These are phyloP conservation scores for Odontocerum albicorne DNA, from an alignment of 2,888 invertebrate species.

Conservation along the genomic window DNA sequence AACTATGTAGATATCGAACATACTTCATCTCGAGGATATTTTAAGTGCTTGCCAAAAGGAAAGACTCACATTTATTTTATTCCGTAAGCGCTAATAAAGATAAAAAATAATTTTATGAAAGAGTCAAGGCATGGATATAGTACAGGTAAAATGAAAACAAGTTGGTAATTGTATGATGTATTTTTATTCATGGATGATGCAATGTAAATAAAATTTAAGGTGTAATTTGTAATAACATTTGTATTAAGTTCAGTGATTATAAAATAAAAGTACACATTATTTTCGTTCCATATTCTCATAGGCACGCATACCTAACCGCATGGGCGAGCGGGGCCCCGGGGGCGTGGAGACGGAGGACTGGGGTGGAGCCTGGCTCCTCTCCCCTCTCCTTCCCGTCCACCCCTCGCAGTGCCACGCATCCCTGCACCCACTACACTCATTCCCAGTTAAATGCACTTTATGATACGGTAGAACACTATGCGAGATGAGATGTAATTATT, in stretches of 20 bases:
- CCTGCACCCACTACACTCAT: not conserved
- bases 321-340: not conserved
- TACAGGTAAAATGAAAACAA: conserved; percentile 21
- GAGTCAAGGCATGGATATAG: no score
- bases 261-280: conserved; percentile 35
- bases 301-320: conserved; percentile 6
- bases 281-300: conserved; percentile 17
- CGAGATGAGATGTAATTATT: conserved; percentile 35
- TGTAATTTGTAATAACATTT: conserved; percentile 35
- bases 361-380: not conserved
- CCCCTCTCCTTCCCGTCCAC: not conserved
- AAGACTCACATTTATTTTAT: no score
- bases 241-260: conserved; percentile 35
- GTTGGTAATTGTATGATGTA: conserved; percentile 27
- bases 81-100: no score
- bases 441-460: conserved; percentile 35
- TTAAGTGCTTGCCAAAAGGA: no score
- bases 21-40: no score
- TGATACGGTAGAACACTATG: conserved; percentile 34
- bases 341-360: not conserved
- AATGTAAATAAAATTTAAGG: conserved; percentile 35
- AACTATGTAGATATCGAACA: no score
- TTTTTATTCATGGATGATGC: conserved; percentile 36
- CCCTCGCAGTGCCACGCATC: not conserved
- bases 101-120: no score